Base-by-base conservation (phyloP, 2,113 vertebrate genomes). In the Pachypanchax playfairii region DNA sequence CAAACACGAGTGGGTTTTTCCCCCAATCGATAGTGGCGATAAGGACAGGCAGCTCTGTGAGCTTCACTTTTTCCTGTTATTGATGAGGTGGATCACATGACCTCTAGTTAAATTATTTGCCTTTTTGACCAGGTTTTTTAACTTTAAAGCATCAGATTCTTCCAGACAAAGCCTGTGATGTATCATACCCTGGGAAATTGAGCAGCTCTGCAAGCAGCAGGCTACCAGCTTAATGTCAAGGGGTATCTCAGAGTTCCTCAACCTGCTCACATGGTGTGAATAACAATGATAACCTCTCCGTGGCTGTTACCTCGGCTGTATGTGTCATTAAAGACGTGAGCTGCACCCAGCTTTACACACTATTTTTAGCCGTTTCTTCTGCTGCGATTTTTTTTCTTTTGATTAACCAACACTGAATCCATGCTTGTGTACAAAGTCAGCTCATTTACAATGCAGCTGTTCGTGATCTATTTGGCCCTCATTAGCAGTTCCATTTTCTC, bases 401-500 rank as follows among this genome's bases (percentile, higher is more conserved):
- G 82, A 75, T 82, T 72, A 78, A 65, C 75, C 83, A 83, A 87
- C 80, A 70, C 44, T 62, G 48, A 54, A 33, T 47, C 67, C 20
- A 4, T 50, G 36, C 70, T 73, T 46, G 61, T 42, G 63, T 69
- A 54, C 59, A 49, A 80, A 79, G 77, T 82, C 78, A 63, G 64
- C 83, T 82, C 76, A 70, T 82, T 66, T 70, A 48, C 67, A 61
- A 73, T 73, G 64, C 76, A 68, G 70, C 83, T 70, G 52, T 55
- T 60, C 66, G 43, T 38, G 0, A 28, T 70, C 65, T 38, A 18
- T 72, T 77, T 77, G 77, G 83, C 62, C 67, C 82, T 86, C 68
- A 80, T 86, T 86, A 87, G 80, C 82, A 75, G 77, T 35, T 65
- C 47, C 51, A 48, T 78, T 82, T 82, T 65, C 77, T 75, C 75